Conservation (phyloP, 2,888 invertebrate species). For the Catocala sponsa region DNA sequence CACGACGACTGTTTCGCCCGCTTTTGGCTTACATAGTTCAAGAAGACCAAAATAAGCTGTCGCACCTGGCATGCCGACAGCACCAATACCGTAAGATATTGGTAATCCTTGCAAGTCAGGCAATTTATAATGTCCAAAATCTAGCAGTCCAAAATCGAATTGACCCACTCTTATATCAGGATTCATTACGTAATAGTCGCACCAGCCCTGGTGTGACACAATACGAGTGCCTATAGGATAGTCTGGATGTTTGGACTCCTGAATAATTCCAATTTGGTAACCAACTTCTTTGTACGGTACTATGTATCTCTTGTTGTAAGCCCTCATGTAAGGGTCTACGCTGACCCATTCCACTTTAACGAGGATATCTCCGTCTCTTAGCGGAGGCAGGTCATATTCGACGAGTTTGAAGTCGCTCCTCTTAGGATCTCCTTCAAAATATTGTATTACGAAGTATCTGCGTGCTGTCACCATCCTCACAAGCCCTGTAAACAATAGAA, state of each 20-base stretch:
- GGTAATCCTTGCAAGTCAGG: slow-evolving; percentile 86
- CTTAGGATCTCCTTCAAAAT: slow-evolving; percentile 88
- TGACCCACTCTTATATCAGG: slow-evolving; percentile 19
- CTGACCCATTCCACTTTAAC: slow-evolving; percentile 64
- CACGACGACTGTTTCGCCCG: slow-evolving; percentile 91
- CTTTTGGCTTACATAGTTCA: slow-evolving; percentile 90
- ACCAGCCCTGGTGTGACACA: slow-evolving; percentile 71
- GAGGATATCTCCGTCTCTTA: slow-evolving; percentile 65
- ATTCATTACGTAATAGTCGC: slow-evolving; percentile 40
- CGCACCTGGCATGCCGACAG: slow-evolving; percentile 90
- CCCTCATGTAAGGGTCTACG: slow-evolving; percentile 60
- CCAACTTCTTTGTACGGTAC: slow-evolving; percentile 68
- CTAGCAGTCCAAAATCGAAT: slow-evolving; percentile 16
- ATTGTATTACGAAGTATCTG: slow-evolving; percentile 74
- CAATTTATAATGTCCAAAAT: slow-evolving; percentile 63
- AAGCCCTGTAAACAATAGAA: background rate
- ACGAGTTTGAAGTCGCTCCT: slow-evolving; percentile 86
- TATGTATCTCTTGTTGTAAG: slow-evolving; percentile 38
- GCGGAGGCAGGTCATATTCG: slow-evolving; percentile 77
- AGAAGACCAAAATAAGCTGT: slow-evolving; percentile 92
- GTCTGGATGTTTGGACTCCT: slow-evolving; percentile 88
- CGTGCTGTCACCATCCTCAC: slow-evolving; percentile 80
- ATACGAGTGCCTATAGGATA: slow-evolving; percentile 89
- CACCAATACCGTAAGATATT: slow-evolving; percentile 87
- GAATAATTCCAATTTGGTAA: slow-evolving; percentile 73